These are phyloP conservation scores for Melipona bicolor DNA, from an alignment of 2,888 invertebrate genomes.

Conservation along the genomic window DNA sequence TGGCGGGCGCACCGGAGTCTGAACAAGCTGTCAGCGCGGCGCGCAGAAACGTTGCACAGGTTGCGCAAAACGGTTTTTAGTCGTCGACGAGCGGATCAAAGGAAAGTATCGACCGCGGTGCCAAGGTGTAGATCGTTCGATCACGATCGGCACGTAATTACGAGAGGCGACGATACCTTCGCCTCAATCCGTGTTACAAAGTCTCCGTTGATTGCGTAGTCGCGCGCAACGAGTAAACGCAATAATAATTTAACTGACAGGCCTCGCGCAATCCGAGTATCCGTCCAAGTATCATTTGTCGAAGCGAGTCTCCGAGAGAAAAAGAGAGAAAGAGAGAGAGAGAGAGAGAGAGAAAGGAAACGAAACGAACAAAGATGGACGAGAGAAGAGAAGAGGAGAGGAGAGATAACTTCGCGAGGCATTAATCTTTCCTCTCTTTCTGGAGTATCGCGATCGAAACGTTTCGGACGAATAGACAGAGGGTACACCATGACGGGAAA, in stretches of 20 bases:
- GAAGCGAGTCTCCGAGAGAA: constrained; percentile 27
- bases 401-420: constrained; percentile 43
- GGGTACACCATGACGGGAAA: constrained; percentile 70
- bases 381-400: constrained; percentile 4
- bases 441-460: constrained; percentile 71
- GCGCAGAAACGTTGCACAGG: background rate
- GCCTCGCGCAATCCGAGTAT: constrained; percentile 58
- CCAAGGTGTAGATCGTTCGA: constrained; percentile 53
- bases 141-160: constrained; percentile 60
- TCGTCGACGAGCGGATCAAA: constrained; percentile 16
- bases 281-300: constrained; percentile 67
- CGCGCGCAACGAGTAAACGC: constrained; percentile 54
- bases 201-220: constrained; percentile 52
- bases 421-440: constrained; percentile 69
- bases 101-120: constrained; percentile 9
- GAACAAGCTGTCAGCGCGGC: constrained; percentile 29
- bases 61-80: constrained; percentile 45
- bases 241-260: constrained; percentile 69
- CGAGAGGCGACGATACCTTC: constrained; percentile 45
- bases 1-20: background rate
- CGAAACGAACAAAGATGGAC: constrained; percentile 12
- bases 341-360: constrained; percentile 6
- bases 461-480: constrained; percentile 72
- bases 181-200: constrained; percentile 44
- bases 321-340: constrained; percentile 7